These are phyloP conservation scores for Pampusana beccarii DNA, from an alignment of 2,113 vertebrate species.

Conservation along the genomic window DNA sequence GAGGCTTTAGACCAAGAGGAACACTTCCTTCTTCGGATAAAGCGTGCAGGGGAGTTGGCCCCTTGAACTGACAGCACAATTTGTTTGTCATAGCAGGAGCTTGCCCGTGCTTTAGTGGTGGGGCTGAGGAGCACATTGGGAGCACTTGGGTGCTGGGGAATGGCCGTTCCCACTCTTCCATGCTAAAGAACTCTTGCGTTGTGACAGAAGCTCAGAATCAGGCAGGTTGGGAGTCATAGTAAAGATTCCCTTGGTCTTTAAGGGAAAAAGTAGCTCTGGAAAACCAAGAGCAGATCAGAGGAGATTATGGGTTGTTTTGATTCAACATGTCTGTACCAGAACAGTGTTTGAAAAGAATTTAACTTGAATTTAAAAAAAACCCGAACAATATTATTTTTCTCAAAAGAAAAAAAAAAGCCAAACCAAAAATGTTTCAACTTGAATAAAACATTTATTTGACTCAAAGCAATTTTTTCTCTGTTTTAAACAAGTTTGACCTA, in stretches of 20 bases:
- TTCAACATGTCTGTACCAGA: background rate
- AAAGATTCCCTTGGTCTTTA: background rate
- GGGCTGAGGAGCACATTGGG: background rate
- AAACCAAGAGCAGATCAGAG: background rate
- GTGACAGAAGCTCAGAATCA: background rate
- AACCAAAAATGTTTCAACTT: background rate
- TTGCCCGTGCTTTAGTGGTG: background rate
- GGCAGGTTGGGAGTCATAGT: background rate
- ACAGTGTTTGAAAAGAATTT: background rate
- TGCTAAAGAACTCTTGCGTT: background rate
- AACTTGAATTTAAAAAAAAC: background rate
- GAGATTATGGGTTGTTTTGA: background rate
- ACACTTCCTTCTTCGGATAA: background rate
- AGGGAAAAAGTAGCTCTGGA: background rate
- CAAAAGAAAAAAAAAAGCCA: background rate
- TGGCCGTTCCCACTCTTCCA: background rate
- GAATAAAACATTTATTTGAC: background rate
- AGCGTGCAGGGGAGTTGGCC: background rate
- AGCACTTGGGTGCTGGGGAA: rapidly evolving
- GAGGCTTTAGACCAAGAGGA: background rate
- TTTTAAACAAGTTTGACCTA: background rate
- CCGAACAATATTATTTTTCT: background rate
- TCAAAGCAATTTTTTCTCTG: background rate
- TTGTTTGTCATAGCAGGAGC: background rate
- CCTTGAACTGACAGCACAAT: background rate